Percentiles rank a stretch among this genome's conserved stretches.
phyloP scores from a whole-genome alignment of 1,140 invertebrate genomes.

The Drosophila mojavensis region DNA sequence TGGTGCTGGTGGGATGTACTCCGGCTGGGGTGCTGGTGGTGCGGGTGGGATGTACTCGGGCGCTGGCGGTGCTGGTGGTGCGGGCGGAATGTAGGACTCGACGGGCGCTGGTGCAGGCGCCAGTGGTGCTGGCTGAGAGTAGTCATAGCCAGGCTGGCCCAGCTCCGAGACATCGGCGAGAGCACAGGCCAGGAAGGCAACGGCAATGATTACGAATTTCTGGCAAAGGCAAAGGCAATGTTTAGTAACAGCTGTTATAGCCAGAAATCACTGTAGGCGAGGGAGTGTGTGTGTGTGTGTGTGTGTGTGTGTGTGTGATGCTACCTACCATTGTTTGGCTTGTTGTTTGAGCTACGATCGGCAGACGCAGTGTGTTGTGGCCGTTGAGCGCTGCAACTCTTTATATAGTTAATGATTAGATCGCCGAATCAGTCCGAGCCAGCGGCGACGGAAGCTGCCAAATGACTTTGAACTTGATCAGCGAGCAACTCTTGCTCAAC shows the following conservation, averaged over 20 bases:
- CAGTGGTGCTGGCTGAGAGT: conserved; percentile 57
- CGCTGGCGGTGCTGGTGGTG: conserved; percentile 42
- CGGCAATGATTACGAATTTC: conserved; percentile 78
- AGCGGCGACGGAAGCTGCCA: conserved; percentile 48
- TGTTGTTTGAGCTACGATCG: conserved; percentile 53
- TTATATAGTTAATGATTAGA: conserved; percentile 48
- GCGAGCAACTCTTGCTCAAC: not conserved
- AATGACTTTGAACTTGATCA: conserved; percentile 79
- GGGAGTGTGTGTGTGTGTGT: too few relatives aligned
- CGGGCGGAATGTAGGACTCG: conserved; percentile 56
- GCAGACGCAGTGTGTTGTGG: conserved; percentile 54
- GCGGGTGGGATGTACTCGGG: conserved; percentile 58
- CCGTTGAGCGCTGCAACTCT: conserved; percentile 12
- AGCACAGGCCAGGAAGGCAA: conserved; percentile 74
- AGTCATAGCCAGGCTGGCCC: conserved; percentile 58
- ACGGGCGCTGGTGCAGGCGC: conserved; percentile 57
- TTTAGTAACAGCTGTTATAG: not conserved
- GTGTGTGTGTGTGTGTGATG: too few relatives aligned
- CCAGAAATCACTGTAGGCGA: not conserved
- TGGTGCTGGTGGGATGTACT: conserved; percentile 44
- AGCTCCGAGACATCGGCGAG: conserved; percentile 73
- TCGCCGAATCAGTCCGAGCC: conserved; percentile 16
- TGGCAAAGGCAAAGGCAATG: conserved; percentile 12
- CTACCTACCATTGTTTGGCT: conserved; percentile 41
- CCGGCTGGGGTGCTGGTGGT: conserved; percentile 41